A percentile compares a stretch with the other conserved stretches of the same genome.
Conservation (phyloP, 2,888 invertebrate species). For the Synanthedon myopaeformis region DNA sequence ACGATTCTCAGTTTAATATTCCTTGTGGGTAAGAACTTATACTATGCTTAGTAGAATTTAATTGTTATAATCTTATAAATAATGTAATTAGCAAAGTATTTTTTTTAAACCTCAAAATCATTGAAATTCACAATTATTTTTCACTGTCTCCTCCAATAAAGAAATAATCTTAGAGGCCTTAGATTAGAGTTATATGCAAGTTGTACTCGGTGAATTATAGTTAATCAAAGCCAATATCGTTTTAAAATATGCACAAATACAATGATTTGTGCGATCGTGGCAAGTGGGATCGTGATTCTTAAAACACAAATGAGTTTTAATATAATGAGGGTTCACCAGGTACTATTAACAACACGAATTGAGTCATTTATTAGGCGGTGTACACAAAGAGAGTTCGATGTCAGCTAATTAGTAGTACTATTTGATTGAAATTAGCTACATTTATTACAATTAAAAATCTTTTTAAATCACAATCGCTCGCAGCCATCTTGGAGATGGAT, state of each 20-base stretch:
- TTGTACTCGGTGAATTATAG: too few species aligned
- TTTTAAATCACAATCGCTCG: slow-evolving; percentile 42
- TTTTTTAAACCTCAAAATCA: too few species aligned
- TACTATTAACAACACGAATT: slow-evolving; percentile 61
- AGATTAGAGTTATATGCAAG: too few species aligned
- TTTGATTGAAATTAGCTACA: slow-evolving; percentile 66
- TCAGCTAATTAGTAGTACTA: slow-evolving; percentile 64
- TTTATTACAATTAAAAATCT: slow-evolving; percentile 57
- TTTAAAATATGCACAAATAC: not conserved
- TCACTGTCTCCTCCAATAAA: too few species aligned
- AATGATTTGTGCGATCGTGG: slow-evolving; percentile 5
- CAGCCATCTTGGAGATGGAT: slow-evolving; percentile 36
- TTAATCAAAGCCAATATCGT: not conserved
- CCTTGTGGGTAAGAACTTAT: too few species aligned
- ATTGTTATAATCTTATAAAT: too few species aligned
- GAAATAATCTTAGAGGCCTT: too few species aligned
- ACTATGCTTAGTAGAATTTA: too few species aligned
- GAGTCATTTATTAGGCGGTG: slow-evolving; percentile 60
- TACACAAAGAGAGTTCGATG: slow-evolving; percentile 54
- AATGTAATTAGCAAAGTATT: too few species aligned
- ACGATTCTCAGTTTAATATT: too few species aligned
- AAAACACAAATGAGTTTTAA: slow-evolving; percentile 17
- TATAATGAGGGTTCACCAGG: slow-evolving; percentile 31
- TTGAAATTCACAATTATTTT: too few species aligned
- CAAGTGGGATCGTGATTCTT: slow-evolving; percentile 35